Evolutionary conservation across 2,113 vertebrate species (phyloP).

Genomic region (Podarcis cretensis): DNA sequence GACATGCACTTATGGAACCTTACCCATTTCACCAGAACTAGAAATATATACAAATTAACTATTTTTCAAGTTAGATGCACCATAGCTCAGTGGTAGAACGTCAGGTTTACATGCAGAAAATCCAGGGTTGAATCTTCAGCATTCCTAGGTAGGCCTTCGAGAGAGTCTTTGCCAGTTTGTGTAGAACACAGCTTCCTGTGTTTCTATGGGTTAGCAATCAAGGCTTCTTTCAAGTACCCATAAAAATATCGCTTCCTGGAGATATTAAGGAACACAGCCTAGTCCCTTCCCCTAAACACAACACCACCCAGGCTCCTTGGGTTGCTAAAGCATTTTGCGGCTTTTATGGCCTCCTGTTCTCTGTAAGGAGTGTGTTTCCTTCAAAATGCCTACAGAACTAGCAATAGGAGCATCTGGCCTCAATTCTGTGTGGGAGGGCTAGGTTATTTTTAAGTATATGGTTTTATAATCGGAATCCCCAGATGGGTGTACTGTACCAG

Average conservation of each 20-base stretch:
- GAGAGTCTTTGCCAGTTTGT: not conserved
- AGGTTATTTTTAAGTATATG: not conserved
- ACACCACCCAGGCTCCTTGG: not conserved
- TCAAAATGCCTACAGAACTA: not conserved
- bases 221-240: not conserved
- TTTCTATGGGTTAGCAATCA: not conserved
- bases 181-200: not conserved
- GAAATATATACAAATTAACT: not conserved
- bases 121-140: not conserved
- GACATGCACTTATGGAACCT: not conserved
- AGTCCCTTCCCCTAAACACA: not conserved
- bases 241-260: not conserved
- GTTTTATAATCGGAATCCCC: not conserved
- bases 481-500: fast-evolving
- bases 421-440: fast-evolving
- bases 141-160: not conserved
- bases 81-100: not conserved
- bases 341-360: not conserved
- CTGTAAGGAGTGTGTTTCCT: fast-evolving
- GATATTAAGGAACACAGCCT: not conserved
- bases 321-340: not conserved
- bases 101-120: not conserved
- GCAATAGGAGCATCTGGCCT: not conserved
- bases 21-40: not conserved
- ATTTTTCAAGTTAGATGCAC: not conserved